Evolutionary conservation across 2,797 vertebrate genomes (phyloP), one percentile per base, ranked within the genome.

Genomic region (Xiphophorus birchmanni): DNA sequence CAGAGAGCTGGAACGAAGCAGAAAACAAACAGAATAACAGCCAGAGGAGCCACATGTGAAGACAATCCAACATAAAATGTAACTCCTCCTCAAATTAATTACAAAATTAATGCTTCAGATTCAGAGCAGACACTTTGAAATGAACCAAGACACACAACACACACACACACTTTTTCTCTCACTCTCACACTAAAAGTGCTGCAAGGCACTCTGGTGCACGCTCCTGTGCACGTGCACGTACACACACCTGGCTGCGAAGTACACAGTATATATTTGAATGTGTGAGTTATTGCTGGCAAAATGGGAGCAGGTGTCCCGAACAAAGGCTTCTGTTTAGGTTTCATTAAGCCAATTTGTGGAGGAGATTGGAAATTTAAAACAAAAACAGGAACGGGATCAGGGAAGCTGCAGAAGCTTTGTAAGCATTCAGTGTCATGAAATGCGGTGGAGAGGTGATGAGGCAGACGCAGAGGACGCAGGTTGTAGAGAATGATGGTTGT

Each of bases 21-120:
- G 32, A 67, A 77, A 67, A 81, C 48, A 72, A 73, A 81, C 21
- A 78, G 73, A 42, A 74, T 82, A n/a, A 84, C 82, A 79, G 13
- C 65, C 23, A 32, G 79, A 80, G 74, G 71, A 87, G 74, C 71
- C 78, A 82, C 40, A 50, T 12, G 73, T 32, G 65, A 35, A 78
- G 74, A 82, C 87, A 83, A 74, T 82, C 71, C 45, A 56, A 82
- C 76, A 58, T 77, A 76, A 78, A 84, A 82, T 77, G 85, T 79
- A 80, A 88, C 81, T 82, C 18, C 67, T 80, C 77, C 32, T 74
- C 80, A 75, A 94, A 95, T 94, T 81, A 93, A 93, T 92, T 90
- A 95, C 92, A 71, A 95, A 92, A 94, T 95, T 95, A 92, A 95
- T 85, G 86, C 78, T 82, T 74, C 73, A 85, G 90, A 86, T 87